A percentile compares a stretch with the other conserved stretches of the same genome.
phyloP scores from a whole-genome alignment of 2,113 vertebrate genomes.

The Regulus satrapa region DNA sequence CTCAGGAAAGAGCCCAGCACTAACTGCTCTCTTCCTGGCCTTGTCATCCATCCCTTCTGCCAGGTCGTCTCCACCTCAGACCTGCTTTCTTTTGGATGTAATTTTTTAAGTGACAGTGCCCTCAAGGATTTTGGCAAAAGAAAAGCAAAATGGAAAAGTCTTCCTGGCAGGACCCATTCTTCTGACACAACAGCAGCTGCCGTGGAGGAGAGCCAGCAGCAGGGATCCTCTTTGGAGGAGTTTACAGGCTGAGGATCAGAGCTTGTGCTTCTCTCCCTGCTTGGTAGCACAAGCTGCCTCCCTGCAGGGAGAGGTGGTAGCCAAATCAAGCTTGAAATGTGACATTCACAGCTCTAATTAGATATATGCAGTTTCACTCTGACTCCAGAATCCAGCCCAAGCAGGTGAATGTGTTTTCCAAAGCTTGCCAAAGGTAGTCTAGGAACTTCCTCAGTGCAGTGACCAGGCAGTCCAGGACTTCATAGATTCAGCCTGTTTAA shows the following conservation, averaged over 20 bases:
- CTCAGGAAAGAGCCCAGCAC: background rate
- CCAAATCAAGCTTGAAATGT: constrained; percentile 46
- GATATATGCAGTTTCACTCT: background rate
- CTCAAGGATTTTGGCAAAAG: background rate
- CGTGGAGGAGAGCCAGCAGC: constrained; percentile 11
- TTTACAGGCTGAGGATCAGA: constrained; percentile 8
- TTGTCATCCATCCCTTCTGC: background rate
- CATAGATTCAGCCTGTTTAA: background rate
- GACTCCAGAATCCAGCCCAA: background rate
- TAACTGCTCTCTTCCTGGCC: background rate
- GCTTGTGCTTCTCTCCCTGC: background rate
- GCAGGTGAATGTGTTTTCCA: background rate
- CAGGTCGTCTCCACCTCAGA: background rate
- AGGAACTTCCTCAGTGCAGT: background rate
- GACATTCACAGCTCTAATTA: constrained; percentile 10
- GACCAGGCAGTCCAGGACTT: background rate
- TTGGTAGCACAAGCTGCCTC: background rate
- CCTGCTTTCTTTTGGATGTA: background rate
- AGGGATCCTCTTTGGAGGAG: constrained; percentile 15
- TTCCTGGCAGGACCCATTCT: background rate
- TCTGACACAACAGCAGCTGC: constrained; percentile 26
- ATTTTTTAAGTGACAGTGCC: background rate
- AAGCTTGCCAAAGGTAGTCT: background rate
- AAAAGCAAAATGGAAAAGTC: background rate
- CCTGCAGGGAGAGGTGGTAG: background rate